Conservation (phyloP, 1,140 invertebrate genomes). For the Mactra quadrangularis region DNA sequence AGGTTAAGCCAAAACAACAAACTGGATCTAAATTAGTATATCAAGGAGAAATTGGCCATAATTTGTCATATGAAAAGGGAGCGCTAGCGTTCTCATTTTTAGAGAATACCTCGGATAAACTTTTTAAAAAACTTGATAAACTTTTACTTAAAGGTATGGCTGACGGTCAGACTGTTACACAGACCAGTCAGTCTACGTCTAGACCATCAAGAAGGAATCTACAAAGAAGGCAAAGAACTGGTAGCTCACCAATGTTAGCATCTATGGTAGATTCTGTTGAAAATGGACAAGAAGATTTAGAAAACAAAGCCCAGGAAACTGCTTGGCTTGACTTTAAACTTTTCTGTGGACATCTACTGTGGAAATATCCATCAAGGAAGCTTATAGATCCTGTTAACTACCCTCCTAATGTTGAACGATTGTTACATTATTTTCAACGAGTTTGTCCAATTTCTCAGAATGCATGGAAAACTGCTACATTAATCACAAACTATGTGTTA, state of each 20-base stretch:
- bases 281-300: slow-evolving; percentile 4
- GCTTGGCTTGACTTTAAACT: slow-evolving; percentile 55
- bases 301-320: slow-evolving; percentile 10
- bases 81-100: slow-evolving; percentile 3
- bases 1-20: not conserved
- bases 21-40: slow-evolving; percentile 3
- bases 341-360: slow-evolving; percentile 30
- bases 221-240: slow-evolving; percentile 26
- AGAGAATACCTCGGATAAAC: slow-evolving; percentile 22
- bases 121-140: slow-evolving; percentile 50
- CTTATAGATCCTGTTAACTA: not conserved
- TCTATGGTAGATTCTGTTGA: not conserved
- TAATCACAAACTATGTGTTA: slow-evolving; percentile 73
- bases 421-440: slow-evolving; percentile 69
- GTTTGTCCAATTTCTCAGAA: slow-evolving; percentile 65
- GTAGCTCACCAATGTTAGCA: slow-evolving; percentile 41
- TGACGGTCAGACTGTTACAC: slow-evolving; percentile 12
- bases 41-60: not conserved
- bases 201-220: slow-evolving; percentile 24
- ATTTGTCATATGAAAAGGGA: not conserved
- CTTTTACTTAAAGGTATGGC: slow-evolving; percentile 16
- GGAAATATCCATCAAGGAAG: slow-evolving; percentile 4
- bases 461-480: slow-evolving; percentile 64
- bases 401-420: slow-evolving; percentile 42
- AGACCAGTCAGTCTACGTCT: slow-evolving; percentile 32